These are phyloP conservation scores for Chaunax sp. DNA, from an alignment of 2,797 vertebrate genomes.

Conservation along the genomic window DNA sequence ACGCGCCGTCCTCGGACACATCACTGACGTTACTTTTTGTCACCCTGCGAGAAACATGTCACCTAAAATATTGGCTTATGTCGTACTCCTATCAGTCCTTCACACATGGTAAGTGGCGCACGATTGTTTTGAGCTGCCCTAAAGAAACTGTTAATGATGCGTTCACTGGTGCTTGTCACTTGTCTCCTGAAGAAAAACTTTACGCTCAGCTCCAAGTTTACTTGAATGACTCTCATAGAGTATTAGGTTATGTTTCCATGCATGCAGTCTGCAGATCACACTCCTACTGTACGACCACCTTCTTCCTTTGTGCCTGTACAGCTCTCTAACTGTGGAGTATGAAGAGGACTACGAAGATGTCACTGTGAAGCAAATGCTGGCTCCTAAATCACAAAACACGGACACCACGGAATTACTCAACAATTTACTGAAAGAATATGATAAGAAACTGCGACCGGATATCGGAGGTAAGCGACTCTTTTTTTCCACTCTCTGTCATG, in stretches of 20 bases:
- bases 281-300: background rate
- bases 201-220: constrained; percentile 24
- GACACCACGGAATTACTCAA: constrained; percentile 94
- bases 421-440: constrained; percentile 93
- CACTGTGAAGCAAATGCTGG: constrained; percentile 90
- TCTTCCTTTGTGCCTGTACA: constrained; percentile 60
- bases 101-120: constrained; percentile 88
- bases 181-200: constrained; percentile 40
- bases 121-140: background rate
- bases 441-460: constrained; percentile 94
- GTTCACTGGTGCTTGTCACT: background rate
- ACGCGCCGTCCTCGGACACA: constrained; percentile 49
- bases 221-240: background rate
- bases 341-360: constrained; percentile 93
- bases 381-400: constrained; percentile 89
- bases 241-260: background rate
- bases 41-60: constrained; percentile 82
- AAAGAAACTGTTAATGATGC: background rate
- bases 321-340: constrained; percentile 86
- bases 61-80: constrained; percentile 80
- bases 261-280: background rate
- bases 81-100: constrained; percentile 88
- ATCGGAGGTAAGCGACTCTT: constrained; percentile 88
- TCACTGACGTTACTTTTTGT: constrained; percentile 57
- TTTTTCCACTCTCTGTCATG: background rate